Conservation (phyloP, 2,113 vertebrate genomes). For the Lophura nycthemera region DNA sequence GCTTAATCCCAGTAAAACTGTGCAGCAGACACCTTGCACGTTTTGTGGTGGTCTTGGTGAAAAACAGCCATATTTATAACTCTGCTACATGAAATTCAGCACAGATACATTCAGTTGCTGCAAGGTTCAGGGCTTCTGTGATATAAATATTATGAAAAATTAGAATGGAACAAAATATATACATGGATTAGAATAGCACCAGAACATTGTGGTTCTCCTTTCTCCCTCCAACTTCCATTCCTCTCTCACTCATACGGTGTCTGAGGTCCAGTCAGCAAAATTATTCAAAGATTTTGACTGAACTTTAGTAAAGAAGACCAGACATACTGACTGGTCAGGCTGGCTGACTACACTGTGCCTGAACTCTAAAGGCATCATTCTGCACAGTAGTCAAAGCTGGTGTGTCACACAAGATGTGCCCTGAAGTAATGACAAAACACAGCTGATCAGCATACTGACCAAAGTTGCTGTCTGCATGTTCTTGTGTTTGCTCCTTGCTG, state of each 20-base stretch:
- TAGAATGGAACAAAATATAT: neutral
- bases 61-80: neutral
- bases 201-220: neutral
- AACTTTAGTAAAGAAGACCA: neutral
- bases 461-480: neutral
- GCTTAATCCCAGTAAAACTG: neutral
- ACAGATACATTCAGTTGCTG: neutral
- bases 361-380: neutral
- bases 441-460: accelerated
- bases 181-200: neutral
- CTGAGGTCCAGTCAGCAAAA: neutral
- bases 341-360: neutral
- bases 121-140: neutral
- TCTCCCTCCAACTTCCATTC: neutral
- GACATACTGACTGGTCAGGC: neutral
- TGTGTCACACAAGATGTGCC: accelerated
- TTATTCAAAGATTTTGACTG: neutral
- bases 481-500: neutral
- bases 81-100: neutral
- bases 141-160: neutral
- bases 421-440: neutral
- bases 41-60: neutral
- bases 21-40: neutral
- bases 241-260: neutral
- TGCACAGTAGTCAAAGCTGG: neutral